Evolutionary conservation across 2,888 invertebrate genomes (phyloP).

Genomic region (Fragum whitleyi): DNA sequence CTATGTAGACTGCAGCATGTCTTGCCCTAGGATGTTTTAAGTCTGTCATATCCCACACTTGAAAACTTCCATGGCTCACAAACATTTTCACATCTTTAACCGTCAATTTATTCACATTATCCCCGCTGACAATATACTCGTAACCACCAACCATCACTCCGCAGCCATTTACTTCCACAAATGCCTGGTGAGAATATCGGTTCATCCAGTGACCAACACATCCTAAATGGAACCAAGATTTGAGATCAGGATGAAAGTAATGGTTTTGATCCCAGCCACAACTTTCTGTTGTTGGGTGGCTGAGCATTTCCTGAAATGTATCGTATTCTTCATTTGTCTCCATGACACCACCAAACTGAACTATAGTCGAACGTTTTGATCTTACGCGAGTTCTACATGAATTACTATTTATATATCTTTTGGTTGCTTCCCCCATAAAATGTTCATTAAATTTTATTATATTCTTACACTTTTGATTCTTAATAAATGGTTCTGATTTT

Average conservation of each 20-base stretch:
- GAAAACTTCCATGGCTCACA: constrained; percentile 54
- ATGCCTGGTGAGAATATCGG: constrained; percentile 52
- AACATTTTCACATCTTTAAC: constrained; percentile 64
- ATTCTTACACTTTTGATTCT: constrained; percentile 57
- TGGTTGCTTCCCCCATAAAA: constrained; percentile 60
- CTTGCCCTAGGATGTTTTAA: constrained; percentile 63
- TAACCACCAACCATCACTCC: constrained; percentile 65
- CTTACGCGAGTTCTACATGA: constrained; percentile 62
- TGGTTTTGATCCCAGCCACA: constrained; percentile 64
- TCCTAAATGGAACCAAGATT: constrained; percentile 65
- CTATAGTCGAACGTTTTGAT: constrained; percentile 56
- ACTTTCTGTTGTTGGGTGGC: constrained; percentile 33
- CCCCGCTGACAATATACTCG: constrained; percentile 59
- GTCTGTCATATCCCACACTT: constrained; percentile 59
- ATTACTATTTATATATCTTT: constrained; percentile 55
- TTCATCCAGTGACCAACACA: constrained; percentile 36
- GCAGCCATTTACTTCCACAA: constrained; percentile 67
- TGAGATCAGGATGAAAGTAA: constrained; percentile 64
- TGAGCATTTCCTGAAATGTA: constrained; percentile 48
- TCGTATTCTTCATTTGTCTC: constrained; percentile 56
- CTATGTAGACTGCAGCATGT: constrained; percentile 64
- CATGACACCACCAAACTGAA: constrained; percentile 68
- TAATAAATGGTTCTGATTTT: constrained; percentile 57
- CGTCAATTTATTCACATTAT: constrained; percentile 52
- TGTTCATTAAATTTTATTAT: constrained; percentile 55